Conservation (phyloP, 2,888 invertebrate species). For the Xylota segnis region DNA sequence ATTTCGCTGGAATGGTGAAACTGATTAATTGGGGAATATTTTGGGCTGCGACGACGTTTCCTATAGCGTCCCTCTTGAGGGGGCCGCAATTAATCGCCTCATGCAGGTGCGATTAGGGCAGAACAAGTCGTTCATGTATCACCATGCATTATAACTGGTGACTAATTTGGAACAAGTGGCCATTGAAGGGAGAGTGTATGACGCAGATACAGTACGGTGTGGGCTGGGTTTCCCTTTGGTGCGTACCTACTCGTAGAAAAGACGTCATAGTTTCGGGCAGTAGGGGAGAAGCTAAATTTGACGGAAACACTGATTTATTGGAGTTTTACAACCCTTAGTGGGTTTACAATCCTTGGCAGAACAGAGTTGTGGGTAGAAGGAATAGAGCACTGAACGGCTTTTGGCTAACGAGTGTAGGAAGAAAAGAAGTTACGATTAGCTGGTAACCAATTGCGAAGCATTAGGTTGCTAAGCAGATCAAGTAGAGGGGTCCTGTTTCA, state of each 20-base stretch:
- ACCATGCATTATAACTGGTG: constrained; percentile 18
- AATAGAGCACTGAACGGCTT: too few relatives aligned
- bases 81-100: not conserved
- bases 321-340: too few relatives aligned
- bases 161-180: not conserved
- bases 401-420: too few relatives aligned
- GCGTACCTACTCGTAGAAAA: not conserved
- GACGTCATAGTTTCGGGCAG: constrained; percentile 14
- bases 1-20: not conserved
- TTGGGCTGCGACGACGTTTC: not conserved
- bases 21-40: constrained; percentile 40
- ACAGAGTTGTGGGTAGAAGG: too few relatives aligned
- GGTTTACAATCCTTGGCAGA: too few relatives aligned
- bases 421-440: too few relatives aligned
- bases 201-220: constrained; percentile 16
- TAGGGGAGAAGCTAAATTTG: not conserved
- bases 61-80: too few relatives aligned
- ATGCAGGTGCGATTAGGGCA: constrained; percentile 27
- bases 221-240: not conserved
- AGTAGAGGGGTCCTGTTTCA: too few relatives aligned
- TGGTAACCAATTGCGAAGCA: too few relatives aligned
- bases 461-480: too few relatives aligned
- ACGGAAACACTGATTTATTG: not conserved
- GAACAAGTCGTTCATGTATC: not conserved
- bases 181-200: not conserved